Base-by-base conservation (phyloP, 2,888 invertebrate species). In the Plagodis pulveraria region DNA sequence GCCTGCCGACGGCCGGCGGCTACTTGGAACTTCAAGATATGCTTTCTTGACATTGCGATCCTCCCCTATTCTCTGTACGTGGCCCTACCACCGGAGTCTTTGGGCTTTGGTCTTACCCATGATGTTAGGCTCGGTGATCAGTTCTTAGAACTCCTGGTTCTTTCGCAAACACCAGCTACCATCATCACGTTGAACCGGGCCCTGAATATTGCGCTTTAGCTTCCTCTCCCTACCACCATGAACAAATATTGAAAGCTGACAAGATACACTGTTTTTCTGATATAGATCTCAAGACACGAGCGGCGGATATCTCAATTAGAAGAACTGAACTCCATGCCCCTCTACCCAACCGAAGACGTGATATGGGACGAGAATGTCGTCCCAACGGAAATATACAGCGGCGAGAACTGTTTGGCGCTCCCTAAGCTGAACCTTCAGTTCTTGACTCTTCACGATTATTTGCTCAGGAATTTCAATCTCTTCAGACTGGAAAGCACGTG, bases 331-430 rank as follows among this genome's bases (percentile, higher is more conserved):
- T 97, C 98, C 72, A 99, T 99, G 98, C 99, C 99, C 0, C 93
- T 99, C 0, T 99, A 99, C 83, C 99, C 99, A 0, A 99, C 99
- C 0, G 99, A 99, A 84, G 96, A 97, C 61, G 96, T 99, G 4
- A 98, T 99, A 72, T 99, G 99, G 99, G 98, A 99, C 86, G 99
- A 99, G 85, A 99, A 99, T 81, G 95, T 99, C 45, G 99, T 99
- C 0, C 99, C 99, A 0, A 97, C 98, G 0, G 99, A 99, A 77
- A 99, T 99, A 82, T 99, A 97, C 89, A 97, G 98, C 44, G 99
- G 99, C 0, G 99, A 99, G 84, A 98, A 97, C 22, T 98, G 98
- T 73, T 93, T 99, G 38, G 99, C 99, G 0, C 91, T 99, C 65
- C 99, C 99, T 0, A 99, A 99, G 84, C 91, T 99, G 5, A 99